Evolutionary conservation across 2,797 vertebrate genomes (phyloP), one percentile per base, ranked within the genome.

Genomic region (Poecilia picta): DNA sequence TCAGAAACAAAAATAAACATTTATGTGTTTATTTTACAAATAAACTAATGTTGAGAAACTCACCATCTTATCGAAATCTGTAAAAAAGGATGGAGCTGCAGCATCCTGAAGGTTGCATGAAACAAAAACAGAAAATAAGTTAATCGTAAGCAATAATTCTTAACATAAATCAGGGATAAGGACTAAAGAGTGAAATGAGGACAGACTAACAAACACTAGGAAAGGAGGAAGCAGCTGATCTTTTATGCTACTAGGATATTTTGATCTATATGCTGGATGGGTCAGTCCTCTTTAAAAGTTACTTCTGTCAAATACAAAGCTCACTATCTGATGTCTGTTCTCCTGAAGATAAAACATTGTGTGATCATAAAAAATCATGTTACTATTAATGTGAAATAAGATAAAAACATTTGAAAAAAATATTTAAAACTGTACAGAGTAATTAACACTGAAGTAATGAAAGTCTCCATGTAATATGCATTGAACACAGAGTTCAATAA

Each of bases 41-140:
- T 16, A 47, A 47, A 47, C 47, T 41, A 25, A 68, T 41, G 23
- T 68, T 25, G 1, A 13, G 12, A 25, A 72, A 84, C 96, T 96
- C 80, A 96, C 96, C 94, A 94, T 92, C 31, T 94, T 87, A 84
- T 95, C 93, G 91, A 96, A 95, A 82, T 96, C 93, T 11, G 94
- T 92, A 82, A 90, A 91, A 85, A 95, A 95, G 23, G 90, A 82
- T 25, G 94, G 72, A 1, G 75, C 82, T 31, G 93, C 75, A 25
- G 85, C 46, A 64, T 96, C 95, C 93, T 93, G 88, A 86, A 77
- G 75, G 62, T 12, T 5, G 71, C 66, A 83, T 47, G 57, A 86
- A 59, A 86, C 39, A 78, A 81, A 85, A 79, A 71, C 15, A 84
- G 39, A 11, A 79, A 53, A 13, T 23, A 46, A 47, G 87, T 12